phyloP scores from a whole-genome alignment of 2,888 invertebrate species.

The Periphyllus acericola region DNA sequence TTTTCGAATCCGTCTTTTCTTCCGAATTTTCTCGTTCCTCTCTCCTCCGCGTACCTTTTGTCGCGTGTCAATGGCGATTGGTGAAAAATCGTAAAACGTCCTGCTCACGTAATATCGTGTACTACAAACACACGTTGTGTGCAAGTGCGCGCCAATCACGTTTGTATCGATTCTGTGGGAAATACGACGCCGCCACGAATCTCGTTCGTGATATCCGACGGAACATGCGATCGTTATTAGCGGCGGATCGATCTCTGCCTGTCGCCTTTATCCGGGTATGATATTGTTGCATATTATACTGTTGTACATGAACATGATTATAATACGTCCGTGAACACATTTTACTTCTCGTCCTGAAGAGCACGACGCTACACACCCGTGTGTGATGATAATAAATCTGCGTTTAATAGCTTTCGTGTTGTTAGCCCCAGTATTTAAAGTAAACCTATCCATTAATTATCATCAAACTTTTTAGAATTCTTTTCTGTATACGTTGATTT shows the following conservation, averaged over 20 bases:
- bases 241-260: not conserved
- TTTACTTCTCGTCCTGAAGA: too few relatives aligned
- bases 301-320: too few relatives aligned
- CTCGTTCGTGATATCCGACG: not conserved
- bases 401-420: too few relatives aligned
- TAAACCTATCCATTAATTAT: too few relatives aligned
- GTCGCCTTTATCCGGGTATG: not conserved
- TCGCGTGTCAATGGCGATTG: not conserved
- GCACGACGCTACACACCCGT: too few relatives aligned
- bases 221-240: slow-evolving; percentile 19
- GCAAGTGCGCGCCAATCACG: not conserved
- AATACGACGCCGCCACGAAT: not conserved
- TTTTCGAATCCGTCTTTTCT: not conserved
- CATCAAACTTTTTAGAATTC: too few relatives aligned
- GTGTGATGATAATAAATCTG: too few relatives aligned
- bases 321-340: too few relatives aligned
- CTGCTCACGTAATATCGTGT: not conserved
- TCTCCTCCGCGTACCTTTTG: not conserved
- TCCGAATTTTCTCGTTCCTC: not conserved
- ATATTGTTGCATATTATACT: not conserved
- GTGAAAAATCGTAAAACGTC: not conserved
- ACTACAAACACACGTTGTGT: not conserved
- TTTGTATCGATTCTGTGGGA: slow-evolving; percentile 14
- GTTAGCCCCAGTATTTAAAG: too few relatives aligned
- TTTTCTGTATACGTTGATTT: too few relatives aligned